Conservation (phyloP, 64 coral and sea anemone genomes). For the Actinia tenebrosa region DNA sequence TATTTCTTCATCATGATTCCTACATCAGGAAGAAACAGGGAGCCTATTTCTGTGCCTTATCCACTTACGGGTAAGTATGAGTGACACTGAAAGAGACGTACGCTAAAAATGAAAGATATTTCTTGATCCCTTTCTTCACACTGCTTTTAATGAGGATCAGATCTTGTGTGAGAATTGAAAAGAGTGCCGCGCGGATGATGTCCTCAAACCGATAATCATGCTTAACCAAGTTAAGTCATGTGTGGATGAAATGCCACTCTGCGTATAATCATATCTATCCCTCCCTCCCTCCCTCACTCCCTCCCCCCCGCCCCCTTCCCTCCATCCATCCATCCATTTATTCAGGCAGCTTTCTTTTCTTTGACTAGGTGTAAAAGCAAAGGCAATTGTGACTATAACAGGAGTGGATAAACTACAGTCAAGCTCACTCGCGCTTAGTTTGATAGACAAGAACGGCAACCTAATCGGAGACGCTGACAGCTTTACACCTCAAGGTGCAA, state of each 20-base stretch:
- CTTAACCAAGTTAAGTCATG: too few species aligned
- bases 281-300: too few species aligned
- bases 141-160: too few species aligned
- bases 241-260: too few species aligned
- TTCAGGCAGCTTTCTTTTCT: not conserved
- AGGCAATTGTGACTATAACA: slow-evolving; percentile 29
- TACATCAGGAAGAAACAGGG: not conserved
- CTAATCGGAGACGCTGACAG: not conserved
- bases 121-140: not conserved
- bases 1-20: slow-evolving; percentile 43
- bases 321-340: too few species aligned
- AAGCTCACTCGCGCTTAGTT: slow-evolving; percentile 1
- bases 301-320: too few species aligned
- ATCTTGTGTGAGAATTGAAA: too few species aligned
- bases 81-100: too few species aligned
- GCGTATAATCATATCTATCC: too few species aligned
- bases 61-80: too few species aligned
- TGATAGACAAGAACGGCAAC: not conserved
- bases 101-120: not conserved
- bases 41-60: slow-evolving; percentile 24
- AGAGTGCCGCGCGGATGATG: too few species aligned
- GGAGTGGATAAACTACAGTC: slow-evolving; percentile 15
- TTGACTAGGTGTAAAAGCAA: not conserved
- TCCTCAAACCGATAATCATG: too few species aligned
- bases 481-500: slow-evolving; percentile 12